Base-by-base conservation (phyloP, 2,888 invertebrate species). In the Cataglyphis rosenhaueri region DNA sequence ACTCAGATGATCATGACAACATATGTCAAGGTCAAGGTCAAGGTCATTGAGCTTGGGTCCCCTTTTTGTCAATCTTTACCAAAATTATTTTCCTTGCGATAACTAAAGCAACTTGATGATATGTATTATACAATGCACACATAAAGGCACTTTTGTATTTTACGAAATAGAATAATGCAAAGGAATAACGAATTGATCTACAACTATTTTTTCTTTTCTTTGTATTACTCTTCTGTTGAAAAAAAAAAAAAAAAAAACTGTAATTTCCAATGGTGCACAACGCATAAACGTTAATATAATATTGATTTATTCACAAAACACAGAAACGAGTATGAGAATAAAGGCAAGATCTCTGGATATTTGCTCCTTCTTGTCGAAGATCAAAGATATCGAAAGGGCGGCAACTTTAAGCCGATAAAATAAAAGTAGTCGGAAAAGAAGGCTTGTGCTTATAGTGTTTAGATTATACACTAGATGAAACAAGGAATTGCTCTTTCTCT, bases 261-360 rank as follows among this genome's bases (percentile, higher is more conserved):
- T 5, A 41, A 55, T 65, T 38, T 55, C 15, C 29, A 65, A 55
- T 65, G 38, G 18, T 18, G 6, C 10, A 8, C 52, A 52, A 48
- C 6, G 6, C 15, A 29, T 48, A 29, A 52, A 55, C 5, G 25
- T 62, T 74, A 62, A 48, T 1, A 10, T 21, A 32, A 9, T 61
- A 61, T 61, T 29, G 61, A 74, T 74, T 59, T 32, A 61, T 32
- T 35, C 55, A 35, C 15, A 38, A 65, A 76, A 55, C 65, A 12
- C 18, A 44, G n/a, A 29, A 55, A 64, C 18, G 10, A 9, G 12
- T 52, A 52, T 4, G 38, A 15, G 25, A 65, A 25, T 64, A 64
- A 65, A 59, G n/a, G 18, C 3, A 44, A 25, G n/a, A 38, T 75
- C 62, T 75, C 74, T 62, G 21, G 10, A 62, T 6, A 35, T 32